These are phyloP conservation scores for Myripristis murdjan DNA, from an alignment of 2,797 vertebrate genomes.

Conservation along the genomic window DNA sequence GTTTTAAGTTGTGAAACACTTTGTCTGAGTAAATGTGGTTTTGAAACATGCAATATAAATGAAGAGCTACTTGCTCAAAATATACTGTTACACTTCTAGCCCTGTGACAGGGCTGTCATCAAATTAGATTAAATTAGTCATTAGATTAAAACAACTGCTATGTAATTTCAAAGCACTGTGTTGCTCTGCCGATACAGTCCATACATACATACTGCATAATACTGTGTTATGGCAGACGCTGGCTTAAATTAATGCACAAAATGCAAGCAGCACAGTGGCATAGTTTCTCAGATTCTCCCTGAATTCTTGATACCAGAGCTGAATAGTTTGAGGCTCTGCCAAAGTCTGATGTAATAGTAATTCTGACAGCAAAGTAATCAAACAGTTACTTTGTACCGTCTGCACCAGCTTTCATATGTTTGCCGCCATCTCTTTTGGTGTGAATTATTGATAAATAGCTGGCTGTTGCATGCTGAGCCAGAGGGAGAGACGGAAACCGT, in stretches of 20 bases:
- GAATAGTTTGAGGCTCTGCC: not conserved
- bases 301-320: not conserved
- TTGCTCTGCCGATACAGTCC: constrained; percentile 26
- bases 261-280: not conserved
- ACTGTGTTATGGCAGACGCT: not conserved
- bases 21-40: no score
- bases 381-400: constrained; percentile 62
- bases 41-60: no score
- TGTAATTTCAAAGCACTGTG: constrained; percentile 30
- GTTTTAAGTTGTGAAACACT: no score
- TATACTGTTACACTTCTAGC: no score
- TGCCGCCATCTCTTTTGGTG: constrained; percentile 68
- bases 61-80: no score
- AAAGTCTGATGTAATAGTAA: constrained; percentile 30
- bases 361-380: constrained; percentile 39
- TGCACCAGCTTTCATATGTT: constrained; percentile 79
- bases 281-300: not conserved
- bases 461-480: constrained; percentile 80
- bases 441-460: constrained; percentile 85
- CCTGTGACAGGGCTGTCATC: constrained; percentile 32
- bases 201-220: constrained; percentile 2
- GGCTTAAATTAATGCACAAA: not conserved
- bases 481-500: constrained; percentile 52
- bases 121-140: constrained; percentile 47
- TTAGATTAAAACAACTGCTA: constrained; percentile 32